phyloP scores from a whole-genome alignment of 2,113 vertebrate species.

The Thalassarche chlororhynchos region DNA sequence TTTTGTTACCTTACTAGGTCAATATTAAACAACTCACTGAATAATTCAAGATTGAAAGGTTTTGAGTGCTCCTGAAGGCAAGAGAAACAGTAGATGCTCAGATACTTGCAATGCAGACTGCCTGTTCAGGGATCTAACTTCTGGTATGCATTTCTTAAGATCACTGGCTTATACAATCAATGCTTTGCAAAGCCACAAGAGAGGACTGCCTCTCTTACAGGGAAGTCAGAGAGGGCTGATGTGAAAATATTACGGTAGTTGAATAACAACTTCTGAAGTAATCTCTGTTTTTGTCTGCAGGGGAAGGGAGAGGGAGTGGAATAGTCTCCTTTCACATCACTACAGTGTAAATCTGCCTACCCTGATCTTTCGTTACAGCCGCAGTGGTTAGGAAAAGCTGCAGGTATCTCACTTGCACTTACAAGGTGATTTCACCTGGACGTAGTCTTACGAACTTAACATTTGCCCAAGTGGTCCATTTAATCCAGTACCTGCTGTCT shows the following conservation, averaged over 20 bases:
- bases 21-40: background rate
- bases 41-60: background rate
- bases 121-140: background rate
- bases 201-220: background rate
- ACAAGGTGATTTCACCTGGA: background rate
- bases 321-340: background rate
- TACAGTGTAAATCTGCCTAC: background rate
- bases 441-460: background rate
- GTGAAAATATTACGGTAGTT: background rate
- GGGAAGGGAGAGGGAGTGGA: background rate
- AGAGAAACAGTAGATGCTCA: background rate
- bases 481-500: background rate
- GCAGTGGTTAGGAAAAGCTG: background rate
- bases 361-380: background rate
- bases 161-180: background rate
- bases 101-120: background rate
- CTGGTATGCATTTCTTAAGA: background rate
- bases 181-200: background rate
- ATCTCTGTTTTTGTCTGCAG: background rate
- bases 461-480: background rate
- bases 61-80: background rate
- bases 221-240: background rate
- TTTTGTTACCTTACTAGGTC: background rate
- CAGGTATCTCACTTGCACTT: background rate
- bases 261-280: background rate